phyloP scores from a whole-genome alignment of 2,888 invertebrate genomes.

The Rhynchonema sp. region DNA sequence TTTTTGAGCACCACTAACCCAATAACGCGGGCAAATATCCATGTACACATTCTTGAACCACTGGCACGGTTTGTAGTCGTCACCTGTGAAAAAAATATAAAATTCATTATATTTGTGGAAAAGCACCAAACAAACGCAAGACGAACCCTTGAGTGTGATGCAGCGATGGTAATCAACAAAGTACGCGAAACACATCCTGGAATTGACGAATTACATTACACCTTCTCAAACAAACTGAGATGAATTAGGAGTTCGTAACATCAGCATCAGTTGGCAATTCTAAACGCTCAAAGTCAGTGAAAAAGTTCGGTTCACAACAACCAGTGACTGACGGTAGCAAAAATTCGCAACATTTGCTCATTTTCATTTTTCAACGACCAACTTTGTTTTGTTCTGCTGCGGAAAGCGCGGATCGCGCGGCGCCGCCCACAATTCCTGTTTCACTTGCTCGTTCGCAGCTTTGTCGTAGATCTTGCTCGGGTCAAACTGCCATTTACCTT shows the following conservation, averaged over 20 bases:
- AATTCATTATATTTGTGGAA: too few relatives aligned
- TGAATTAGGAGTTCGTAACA: too few relatives aligned
- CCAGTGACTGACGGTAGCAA: too few relatives aligned
- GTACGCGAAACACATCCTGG: slow-evolving; percentile 21
- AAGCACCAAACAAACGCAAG: too few relatives aligned
- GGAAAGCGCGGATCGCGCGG: background rate
- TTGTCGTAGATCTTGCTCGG: background rate
- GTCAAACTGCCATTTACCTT: background rate
- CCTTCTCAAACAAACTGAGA: too few relatives aligned
- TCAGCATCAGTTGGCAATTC: too few relatives aligned
- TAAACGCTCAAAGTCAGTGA: too few relatives aligned
- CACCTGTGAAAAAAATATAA: too few relatives aligned
- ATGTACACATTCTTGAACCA: slow-evolving; percentile 28
- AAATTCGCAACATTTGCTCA: too few relatives aligned
- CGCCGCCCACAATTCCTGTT: background rate
- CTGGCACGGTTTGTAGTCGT: slow-evolving; percentile 26
- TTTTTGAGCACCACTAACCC: slow-evolving; percentile 10
- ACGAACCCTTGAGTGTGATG: slow-evolving; percentile 17
- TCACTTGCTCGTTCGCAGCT: too few relatives aligned
- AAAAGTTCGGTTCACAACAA: too few relatives aligned
- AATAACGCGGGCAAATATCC: slow-evolving; percentile 25
- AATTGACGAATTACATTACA: too few relatives aligned
- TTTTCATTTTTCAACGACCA: background rate
- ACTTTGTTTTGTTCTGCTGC: background rate
- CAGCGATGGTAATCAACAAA: slow-evolving; percentile 27